These are phyloP conservation scores for Amphipoea oculea DNA, from an alignment of 2,888 invertebrate genomes.

Conservation along the genomic window DNA sequence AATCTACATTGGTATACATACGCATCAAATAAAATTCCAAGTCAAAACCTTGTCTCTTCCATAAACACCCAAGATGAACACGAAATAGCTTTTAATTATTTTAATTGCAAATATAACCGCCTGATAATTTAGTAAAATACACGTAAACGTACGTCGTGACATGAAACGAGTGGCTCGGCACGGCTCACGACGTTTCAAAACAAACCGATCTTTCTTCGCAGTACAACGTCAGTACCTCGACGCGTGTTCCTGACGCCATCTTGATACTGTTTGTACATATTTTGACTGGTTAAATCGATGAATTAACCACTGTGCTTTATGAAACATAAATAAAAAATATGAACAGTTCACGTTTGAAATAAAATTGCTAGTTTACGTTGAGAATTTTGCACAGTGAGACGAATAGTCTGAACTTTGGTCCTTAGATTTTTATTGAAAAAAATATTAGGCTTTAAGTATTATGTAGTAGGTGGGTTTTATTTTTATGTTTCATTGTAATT, in stretches of 20 bases:
- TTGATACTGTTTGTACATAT: conserved; percentile 83
- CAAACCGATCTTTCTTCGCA: conserved; percentile 81
- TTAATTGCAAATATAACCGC: conserved; percentile 56
- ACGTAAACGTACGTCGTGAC: conserved; percentile 73
- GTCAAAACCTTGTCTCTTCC: conserved; percentile 1
- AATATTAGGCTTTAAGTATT: not conserved
- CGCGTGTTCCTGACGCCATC: conserved; percentile 78
- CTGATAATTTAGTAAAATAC: conserved; percentile 63
- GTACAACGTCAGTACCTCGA: conserved; percentile 78
- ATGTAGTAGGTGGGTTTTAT: not conserved
- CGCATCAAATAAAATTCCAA: conserved; percentile 4
- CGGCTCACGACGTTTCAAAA: conserved; percentile 86
- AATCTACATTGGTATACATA: not conserved
- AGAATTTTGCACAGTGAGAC: conserved; percentile 17
- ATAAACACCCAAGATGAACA: conserved; percentile 16
- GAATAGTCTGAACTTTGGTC: not conserved
- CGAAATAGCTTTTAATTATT: conserved; percentile 52
- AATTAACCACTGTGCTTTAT: conserved; percentile 76
- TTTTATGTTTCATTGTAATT: too few relatives aligned
- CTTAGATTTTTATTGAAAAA: not conserved
- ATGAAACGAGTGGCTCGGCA: conserved; percentile 81
- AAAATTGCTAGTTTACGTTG: conserved; percentile 28
- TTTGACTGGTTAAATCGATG: conserved; percentile 85
- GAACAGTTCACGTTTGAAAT: conserved; percentile 20
- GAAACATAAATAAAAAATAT: conserved; percentile 65